A percentile compares a stretch with the other conserved stretches of the same genome.
phyloP scores from a whole-genome alignment of 1,140 invertebrate species.

The Brachionus plicatilis region DNA sequence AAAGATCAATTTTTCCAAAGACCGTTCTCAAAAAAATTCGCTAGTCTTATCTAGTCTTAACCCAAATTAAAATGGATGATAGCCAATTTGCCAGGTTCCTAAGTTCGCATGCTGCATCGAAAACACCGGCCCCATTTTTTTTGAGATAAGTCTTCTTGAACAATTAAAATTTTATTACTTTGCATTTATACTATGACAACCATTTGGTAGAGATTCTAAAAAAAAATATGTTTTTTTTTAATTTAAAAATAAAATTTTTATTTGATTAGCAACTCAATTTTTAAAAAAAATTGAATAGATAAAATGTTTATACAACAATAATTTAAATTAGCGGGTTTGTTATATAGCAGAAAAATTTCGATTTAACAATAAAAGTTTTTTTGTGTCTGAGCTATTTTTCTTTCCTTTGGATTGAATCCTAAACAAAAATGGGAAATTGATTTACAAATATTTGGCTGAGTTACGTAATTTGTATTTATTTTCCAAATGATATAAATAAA shows the following conservation, averaged over 20 bases:
- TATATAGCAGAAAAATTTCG: neutral
- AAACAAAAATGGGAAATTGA: neutral
- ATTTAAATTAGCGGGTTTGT: neutral
- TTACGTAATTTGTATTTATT: neutral
- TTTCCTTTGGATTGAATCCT: neutral
- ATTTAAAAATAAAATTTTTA: neutral
- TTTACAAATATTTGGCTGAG: neutral
- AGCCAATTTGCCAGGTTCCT: neutral
- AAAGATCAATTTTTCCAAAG: conserved; percentile 15
- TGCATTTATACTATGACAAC: neutral
- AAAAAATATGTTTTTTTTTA: neutral
- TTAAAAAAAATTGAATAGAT: neutral
- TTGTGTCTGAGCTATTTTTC: neutral
- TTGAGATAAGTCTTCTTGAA: neutral
- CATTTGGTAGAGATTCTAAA: neutral
- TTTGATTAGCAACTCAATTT: neutral
- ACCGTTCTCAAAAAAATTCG: neutral
- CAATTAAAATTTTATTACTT: neutral
- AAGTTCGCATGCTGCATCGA: neutral
- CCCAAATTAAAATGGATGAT: neutral
- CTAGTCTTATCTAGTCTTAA: neutral
- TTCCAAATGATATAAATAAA: neutral
- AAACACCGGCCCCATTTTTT: neutral
- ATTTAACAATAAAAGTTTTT: neutral
- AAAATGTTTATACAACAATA: neutral